These are phyloP conservation scores for Opisthocomus hoazin DNA, from an alignment of 2,113 vertebrate species.

Conservation along the genomic window DNA sequence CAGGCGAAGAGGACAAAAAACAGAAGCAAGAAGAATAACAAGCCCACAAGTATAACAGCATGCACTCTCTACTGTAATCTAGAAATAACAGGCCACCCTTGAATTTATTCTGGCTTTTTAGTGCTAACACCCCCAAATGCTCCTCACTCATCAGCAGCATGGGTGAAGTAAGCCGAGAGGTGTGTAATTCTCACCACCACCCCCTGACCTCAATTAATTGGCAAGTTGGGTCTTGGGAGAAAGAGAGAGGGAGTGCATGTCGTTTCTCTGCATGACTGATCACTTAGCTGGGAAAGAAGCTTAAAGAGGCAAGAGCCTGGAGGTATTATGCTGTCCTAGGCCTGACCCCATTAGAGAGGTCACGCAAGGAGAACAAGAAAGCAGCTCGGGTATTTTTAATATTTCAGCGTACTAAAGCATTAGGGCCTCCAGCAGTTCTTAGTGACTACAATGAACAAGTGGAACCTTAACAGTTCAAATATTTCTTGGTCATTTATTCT, in stretches of 20 bases:
- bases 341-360: slow-evolving; percentile 35
- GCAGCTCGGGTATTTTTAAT: not conserved
- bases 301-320: slow-evolving; percentile 30
- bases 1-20: not conserved
- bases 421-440: not conserved
- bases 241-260: not conserved
- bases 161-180: not conserved
- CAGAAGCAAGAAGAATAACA: not conserved
- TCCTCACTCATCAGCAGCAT: not conserved
- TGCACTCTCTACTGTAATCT: not conserved
- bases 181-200: not conserved
- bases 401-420: not conserved
- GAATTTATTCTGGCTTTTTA: not conserved
- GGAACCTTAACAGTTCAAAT: not conserved
- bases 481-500: not conserved
- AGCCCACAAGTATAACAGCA: not conserved
- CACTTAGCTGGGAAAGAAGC: slow-evolving; percentile 49
- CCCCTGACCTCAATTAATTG: not conserved
- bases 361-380: slow-evolving; percentile 32
- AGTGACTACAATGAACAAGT: not conserved
- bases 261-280: slow-evolving; percentile 54
- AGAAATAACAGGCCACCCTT: not conserved
- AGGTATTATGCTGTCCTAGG: slow-evolving; percentile 20
- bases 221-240: slow-evolving; percentile 37
- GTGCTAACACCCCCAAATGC: fast-evolving